phyloP scores from a whole-genome alignment of 1,140 invertebrate species.

The Megathymus violae region DNA sequence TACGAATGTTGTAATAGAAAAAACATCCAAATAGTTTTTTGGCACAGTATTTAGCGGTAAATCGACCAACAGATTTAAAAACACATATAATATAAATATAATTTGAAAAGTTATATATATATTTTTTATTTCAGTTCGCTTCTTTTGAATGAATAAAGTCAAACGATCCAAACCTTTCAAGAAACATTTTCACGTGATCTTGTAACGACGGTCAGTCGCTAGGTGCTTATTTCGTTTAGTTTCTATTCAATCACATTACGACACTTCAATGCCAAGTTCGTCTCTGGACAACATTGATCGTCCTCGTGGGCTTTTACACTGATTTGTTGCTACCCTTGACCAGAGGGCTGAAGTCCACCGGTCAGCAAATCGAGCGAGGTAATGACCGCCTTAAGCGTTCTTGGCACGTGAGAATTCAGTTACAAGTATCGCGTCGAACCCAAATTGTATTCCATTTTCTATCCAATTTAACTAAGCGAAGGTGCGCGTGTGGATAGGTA shows the following conservation, averaged over 20 bases:
- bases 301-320: constrained; percentile 51
- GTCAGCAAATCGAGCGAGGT: constrained; percentile 32
- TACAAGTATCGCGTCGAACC: constrained; percentile 5
- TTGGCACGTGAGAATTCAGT: constrained; percentile 29
- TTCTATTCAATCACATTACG: constrained; percentile 59
- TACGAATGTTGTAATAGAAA: too few relatives aligned
- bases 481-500: background rate
- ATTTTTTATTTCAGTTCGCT: too few relatives aligned
- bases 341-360: constrained; percentile 31
- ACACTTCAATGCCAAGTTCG: constrained; percentile 70
- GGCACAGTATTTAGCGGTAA: too few relatives aligned
- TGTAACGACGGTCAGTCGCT: background rate
- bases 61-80: too few relatives aligned
- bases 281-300: constrained; percentile 29
- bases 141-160: too few relatives aligned
- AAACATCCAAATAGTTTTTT: too few relatives aligned
- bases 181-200: background rate
- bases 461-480: constrained; percentile 6
- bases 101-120: too few relatives aligned
- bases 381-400: constrained; percentile 26
- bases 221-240: constrained; percentile 48
- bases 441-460: constrained; percentile 19
- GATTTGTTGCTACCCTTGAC: constrained; percentile 76
- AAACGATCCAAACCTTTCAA: too few relatives aligned
- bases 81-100: too few relatives aligned